Evolutionary conservation across 2,888 invertebrate genomes (phyloP), one percentile per base, ranked within the genome.

Genomic region (Myopa testacea): DNA sequence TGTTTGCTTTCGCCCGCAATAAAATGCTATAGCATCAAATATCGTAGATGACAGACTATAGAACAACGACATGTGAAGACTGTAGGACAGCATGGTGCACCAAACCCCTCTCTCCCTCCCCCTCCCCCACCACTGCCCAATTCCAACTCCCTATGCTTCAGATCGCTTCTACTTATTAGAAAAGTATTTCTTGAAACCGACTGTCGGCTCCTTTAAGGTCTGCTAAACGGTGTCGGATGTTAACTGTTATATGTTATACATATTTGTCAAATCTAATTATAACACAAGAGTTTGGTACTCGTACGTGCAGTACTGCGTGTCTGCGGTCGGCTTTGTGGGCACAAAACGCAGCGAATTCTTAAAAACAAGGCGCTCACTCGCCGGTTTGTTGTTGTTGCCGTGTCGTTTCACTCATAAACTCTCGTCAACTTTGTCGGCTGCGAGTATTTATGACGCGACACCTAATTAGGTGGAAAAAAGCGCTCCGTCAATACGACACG

Each of bases 201-300:
- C 67, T 52, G 72, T 40, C 73, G 77, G 73, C 60, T 40, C 60
- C 65, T 77, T 75, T 58, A 38, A 73, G 58, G 77, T 72, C 68
- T 40, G 73, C 40, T 72, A 77, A 72, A 77, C 77, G 68, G 67
- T 68, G 75, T 69, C 60, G 68, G 60, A 50, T 75, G 75, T 68
- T 55, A 68, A 68, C 69, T 69, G 69, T 45, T 75, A 75, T 75
- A n/a, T n/a, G n/a, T n/a, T n/a, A n/a, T n/a, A n/a, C n/a, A n/a
- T n/a, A 75, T 75, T 69, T 75, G 75, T 75, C 69, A 75, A 69
- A 75, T 75, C 75, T 75, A 75, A 75, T 75, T 63, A 69, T 4
- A 68, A 60, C 26, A 26, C 26, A 2, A 26, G 26, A 26, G 26
- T 26, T 26, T 26, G 26, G 26, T 26, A 26, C 26, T 26, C n/a